Evolutionary conservation across 2,888 invertebrate species (phyloP), one percentile per base, ranked within the genome.

Genomic region (Archips xylosteana): DNA sequence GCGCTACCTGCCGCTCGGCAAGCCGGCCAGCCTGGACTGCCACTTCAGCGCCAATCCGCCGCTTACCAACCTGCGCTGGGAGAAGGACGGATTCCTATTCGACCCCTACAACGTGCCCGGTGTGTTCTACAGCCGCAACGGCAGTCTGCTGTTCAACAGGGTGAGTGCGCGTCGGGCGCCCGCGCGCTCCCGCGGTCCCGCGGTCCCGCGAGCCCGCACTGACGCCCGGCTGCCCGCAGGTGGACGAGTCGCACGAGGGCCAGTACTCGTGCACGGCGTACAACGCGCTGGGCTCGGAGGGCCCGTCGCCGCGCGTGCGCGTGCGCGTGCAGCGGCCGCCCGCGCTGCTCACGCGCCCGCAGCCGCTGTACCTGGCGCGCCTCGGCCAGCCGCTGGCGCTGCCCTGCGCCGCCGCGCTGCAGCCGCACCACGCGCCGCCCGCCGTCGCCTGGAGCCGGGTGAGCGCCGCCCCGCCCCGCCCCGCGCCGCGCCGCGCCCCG

Each of bases 1-100:
- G 90, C 96, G 98, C 57, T 97, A 96, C 86, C 95, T 99, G 80
- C 97, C 98, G 0, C 96, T 96, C 82, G 98, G 98, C 32, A 96
- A 97, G 82, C 96, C 97, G 4, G 97, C 97, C 9, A 95, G 97
- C 73, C 95, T 99, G 73, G 98, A 98, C 90, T 99, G 99, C 88
- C 98, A 98, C 89, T 98, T 98, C 86, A 96, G 98, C 82, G 97
- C 98, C 5, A 99, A 98, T 94, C 99, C 99, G 15, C 97, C 98
- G 9, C 94, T 98, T 78, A 97, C 97, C 68, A 97, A 97, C 86
- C 95, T 98, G 73, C 96, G 97, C 78, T 99, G 99, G 99, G 98
- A 98, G 87, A 98, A 98, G 89, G 98, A 99, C 87, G 98, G 98
- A 23, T 97, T 98, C 81, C 95, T 98, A 0, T 98, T 97, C 88